Base-by-base conservation (phyloP, 2,888 invertebrate species). In the Sceliomorpha sp. region DNA sequence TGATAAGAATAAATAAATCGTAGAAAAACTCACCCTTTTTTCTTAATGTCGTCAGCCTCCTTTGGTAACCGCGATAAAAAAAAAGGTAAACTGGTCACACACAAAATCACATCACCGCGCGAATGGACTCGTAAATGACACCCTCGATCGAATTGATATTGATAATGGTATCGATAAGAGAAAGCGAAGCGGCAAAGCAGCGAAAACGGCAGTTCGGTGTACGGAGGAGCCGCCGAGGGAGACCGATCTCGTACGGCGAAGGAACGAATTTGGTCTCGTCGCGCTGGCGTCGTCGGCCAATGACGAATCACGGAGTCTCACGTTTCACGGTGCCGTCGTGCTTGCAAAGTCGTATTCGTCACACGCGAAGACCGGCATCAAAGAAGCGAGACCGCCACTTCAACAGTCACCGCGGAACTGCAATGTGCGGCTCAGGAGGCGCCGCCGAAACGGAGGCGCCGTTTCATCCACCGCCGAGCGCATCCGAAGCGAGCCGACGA, bases 321-420 rank as follows among this genome's bases (percentile, higher is more conserved):
- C 69, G 69, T 69, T 69, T 63, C 69, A 69, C 63, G 56, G 13
- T 13, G 58, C 32, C 51, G 31, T 42, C 40, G 48, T 53, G 47
- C 42, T 55, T 24, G 62, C 36, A 36, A 50, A 67, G 55, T 48
- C 59, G 62, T 69, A 55, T 70, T 70, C 70, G 70, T 60, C 55
- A 56, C 68, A 58, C 58, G 50, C 62, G 58, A 42, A 3, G 27
- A 14, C 50, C 63, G 50, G 55, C 50, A 24, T 13, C 14, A n/a
- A 48, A 27, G 34, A 42, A 66, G 56, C 59, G 44, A 36, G 53
- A 51, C 60, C 51, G 17, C 51, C 70, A 40, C 63, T 48, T 45
- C 70, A 63, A 62, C 67, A 60, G 70, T 32, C 64, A 58, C 60
- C 72, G 70, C 72, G 70, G 60, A 56, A 73, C 70, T 70, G 67